Base-by-base conservation (phyloP, 2,797 vertebrate species). In the Oophaga sylvatica region DNA sequence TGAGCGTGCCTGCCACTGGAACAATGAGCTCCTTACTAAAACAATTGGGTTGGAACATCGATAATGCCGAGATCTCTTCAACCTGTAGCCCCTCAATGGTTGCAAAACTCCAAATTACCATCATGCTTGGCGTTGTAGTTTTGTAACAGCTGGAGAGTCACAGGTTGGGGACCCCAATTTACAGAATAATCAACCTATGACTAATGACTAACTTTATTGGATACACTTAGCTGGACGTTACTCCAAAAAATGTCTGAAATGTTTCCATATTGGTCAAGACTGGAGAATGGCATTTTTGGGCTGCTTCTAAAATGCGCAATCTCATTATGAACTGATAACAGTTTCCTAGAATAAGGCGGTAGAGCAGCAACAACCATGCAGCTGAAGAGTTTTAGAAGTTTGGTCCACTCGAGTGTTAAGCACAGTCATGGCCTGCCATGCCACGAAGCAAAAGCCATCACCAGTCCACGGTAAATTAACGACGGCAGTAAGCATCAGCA, bases 401-500 rank as follows among this genome's bases (percentile, higher is more conserved):
- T 75, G 19, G 20, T 12, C 26, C 68, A 19, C 45, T 29, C 57
- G 48, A 70, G n/a, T 70, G 16, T 56, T 3, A 53, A 70, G 63
- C 45, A 59, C 0, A 48, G 13, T 22, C 19, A 16, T n/a, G 35
- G 35, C 59, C 67, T 59, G 15, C 15, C 22, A 83, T 57, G 65
- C n/a, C 65, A 3, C 63, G 29, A 20, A 70, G 35, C 45, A 65
- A 22, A 68, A 57, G 26, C 45, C 35, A 82, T 45, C 26, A n/a
- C 45, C 19, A 57, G 29, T 80, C 19, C 70, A 84, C 17, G 60
- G n/a, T 73, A 84, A 59, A 84, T 45, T 10, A 2, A 22, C 56
- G 41, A 59, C 70, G 29, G 70, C 82, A 84, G 70, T 75, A 75
- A 60, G 29, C 29, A 84, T 71, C 65, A 62, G 67, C 53, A 71